Evolutionary conservation across 1,140 invertebrate species (phyloP), one percentile per base, ranked within the genome.

Genomic region (Schlechtendalia chinensis): DNA sequence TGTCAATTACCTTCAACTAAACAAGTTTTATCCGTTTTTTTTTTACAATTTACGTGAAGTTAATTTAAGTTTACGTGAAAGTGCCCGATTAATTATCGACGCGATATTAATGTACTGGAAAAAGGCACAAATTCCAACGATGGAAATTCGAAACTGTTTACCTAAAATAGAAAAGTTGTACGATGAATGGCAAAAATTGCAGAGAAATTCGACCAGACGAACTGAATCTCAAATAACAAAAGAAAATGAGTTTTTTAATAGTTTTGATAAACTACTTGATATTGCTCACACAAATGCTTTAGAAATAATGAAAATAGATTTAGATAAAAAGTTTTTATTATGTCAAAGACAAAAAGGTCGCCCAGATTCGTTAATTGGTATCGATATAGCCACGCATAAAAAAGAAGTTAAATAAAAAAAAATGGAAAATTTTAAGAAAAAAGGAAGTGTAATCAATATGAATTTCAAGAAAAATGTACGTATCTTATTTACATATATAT

Each of bases 221-320:
- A 59, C 54, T 74, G 75, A 59, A 19, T 81, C 61, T n/a, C n/a
- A n/a, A n/a, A n/a, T n/a, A n/a, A n/a, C n/a, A n/a, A n/a, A n/a
- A n/a, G n/a, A n/a, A n/a, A 79, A 82, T 24, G 17, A 58, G 63
- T 83, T 82, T 83, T 16, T 80, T 45, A 19, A 81, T 65, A 82
- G 71, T 24, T 58, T 83, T 19, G 58, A 84, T n/a, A 81, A 84
- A 54, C 82, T 84, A 54, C 84, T 84, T 82, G 84, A 84, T 77
- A 83, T 84, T 61, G 81, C 83, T 54, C 82, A 84, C 75, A 77
- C 81, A 50, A 80, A 84, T 81, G 81, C 83, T 82, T 27, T 83
- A 10, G 63, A 82, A 16, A 19, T 82, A 71, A 83, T n/a, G n/a
- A n/a, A n/a, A n/a, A n/a, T n/a, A n/a, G n/a, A n/a, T n/a, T n/a